phyloP scores from a whole-genome alignment of 1,140 invertebrate species.

The Diorhabda sublineata region DNA sequence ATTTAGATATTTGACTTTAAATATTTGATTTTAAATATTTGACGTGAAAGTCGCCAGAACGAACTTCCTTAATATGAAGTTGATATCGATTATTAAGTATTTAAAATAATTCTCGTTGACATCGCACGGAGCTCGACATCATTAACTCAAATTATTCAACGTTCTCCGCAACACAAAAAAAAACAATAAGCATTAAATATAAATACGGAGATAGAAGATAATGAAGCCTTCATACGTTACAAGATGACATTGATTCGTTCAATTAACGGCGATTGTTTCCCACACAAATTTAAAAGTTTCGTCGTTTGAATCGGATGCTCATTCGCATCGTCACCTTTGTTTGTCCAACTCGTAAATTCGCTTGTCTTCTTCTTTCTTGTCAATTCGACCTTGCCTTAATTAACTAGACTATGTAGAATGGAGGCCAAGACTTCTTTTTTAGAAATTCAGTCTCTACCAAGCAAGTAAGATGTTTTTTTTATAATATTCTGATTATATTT shows the following conservation, averaged over 20 bases:
- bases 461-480: too few relatives aligned
- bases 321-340: conserved; percentile 1
- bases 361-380: not conserved
- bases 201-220: not conserved
- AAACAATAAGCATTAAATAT: not conserved
- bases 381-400: not conserved
- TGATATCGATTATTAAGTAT: too few relatives aligned
- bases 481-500: too few relatives aligned
- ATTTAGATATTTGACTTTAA: too few relatives aligned
- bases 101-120: too few relatives aligned
- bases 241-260: not conserved
- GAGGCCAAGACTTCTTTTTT: too few relatives aligned
- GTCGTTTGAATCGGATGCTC: not conserved
- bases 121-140: not conserved
- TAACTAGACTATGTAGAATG: not conserved
- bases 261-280: conserved; percentile 2
- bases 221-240: not conserved
- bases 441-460: too few relatives aligned
- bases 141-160: not conserved
- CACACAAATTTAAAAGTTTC: not conserved
- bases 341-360: not conserved
- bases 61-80: too few relatives aligned
- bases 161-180: not conserved
- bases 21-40: too few relatives aligned
- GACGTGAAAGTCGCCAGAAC: too few relatives aligned